Evolutionary conservation across 2,888 invertebrate genomes (phyloP), one percentile per base, ranked within the genome.

Genomic region (Eulithis prunata): DNA sequence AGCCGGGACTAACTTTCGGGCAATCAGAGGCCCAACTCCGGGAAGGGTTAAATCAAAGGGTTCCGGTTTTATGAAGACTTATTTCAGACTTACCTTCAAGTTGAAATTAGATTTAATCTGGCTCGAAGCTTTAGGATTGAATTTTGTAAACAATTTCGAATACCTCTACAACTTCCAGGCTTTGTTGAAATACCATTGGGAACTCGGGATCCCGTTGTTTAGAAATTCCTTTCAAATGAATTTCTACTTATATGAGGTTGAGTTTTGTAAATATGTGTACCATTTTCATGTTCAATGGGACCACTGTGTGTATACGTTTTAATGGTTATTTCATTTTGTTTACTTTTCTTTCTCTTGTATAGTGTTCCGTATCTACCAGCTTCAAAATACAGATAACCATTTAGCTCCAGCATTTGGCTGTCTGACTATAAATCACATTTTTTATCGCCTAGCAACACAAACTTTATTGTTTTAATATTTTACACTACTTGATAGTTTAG

Each of bases 21-120:
- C 90, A 93, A 93, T 92, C 93, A 92, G 89, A 87, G 85, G 81
- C 84, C 81, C 86, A 90, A 91, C 89, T 90, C 88, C 77, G 82
- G 79, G 83, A 87, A 88, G 90, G 91, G 92, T 92, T 91, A 91
- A 93, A 93, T 93, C 92, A 92, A 93, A 92, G 91, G 91, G 91
- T 89, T 90, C 89, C 89, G 89, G 90, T 93, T 91, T 91, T 92
- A 92, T 91, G 91, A 91, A 92, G 92, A 92, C 91, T 93, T 92
- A 92, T 93, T 92, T 91, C 87, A 90, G 92, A 91, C 91, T 93
- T 93, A 91, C 91, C 92, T 91, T 89, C 84, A 88, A 92, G 90
- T 93, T 92, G 89, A 91, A 92, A 93, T 93, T 93, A 92, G 92
- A 93, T 93, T 93, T 92, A 92, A 92, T 92, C 93, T 89, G 91